Base-by-base conservation (phyloP, 1,140 invertebrate species). In the Bicyclus anynana region DNA sequence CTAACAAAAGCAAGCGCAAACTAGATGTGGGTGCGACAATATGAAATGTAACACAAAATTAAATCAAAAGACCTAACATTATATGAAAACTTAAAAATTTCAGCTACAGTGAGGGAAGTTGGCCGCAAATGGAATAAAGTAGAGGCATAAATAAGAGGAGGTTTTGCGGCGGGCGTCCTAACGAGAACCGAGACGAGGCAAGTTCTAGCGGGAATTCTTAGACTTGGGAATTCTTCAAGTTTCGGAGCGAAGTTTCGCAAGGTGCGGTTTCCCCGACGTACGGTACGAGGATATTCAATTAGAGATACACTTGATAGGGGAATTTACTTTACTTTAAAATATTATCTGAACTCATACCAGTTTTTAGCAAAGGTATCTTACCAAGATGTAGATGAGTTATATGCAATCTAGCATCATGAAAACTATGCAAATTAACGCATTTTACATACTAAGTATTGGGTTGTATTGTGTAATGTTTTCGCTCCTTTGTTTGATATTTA, bases 91-190 rank as follows among this genome's bases (percentile, higher is more conserved):
- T 56, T 66, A 71, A 71, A 71, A 71, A 62, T 67, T 59, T 67
- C 48, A 59, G 55, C 55, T 44, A 58, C 59, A 59, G 56, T 66
- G 53, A 53, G 60, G 44, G 47, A 68, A 69, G 60, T 64, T 68
- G 49, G 33, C 70, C 69, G 59, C 77, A 78, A 84, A 82, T 77
- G 74, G 78, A 77, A 80, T 77, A 84, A 81, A 84, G 77, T 83
- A 77, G 61, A 59, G 53, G 58, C 74, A 80, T 85, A 82, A 85
- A 85, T 84, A 85, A 77, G 69, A 70, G 53, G 63, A 71, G 74
- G 68, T 84, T 83, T 84, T 79, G 77, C 72, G 71, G 77, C 68
- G 65, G 62, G 67, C 74, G 62, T 37, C 62, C 70, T 83, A 81
- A 86, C 74, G 72, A 81, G 77, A 44, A 18, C 18, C 74, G 73